Base-by-base conservation (phyloP, 1,140 invertebrate genomes). In the Eufriesea mexicana region DNA sequence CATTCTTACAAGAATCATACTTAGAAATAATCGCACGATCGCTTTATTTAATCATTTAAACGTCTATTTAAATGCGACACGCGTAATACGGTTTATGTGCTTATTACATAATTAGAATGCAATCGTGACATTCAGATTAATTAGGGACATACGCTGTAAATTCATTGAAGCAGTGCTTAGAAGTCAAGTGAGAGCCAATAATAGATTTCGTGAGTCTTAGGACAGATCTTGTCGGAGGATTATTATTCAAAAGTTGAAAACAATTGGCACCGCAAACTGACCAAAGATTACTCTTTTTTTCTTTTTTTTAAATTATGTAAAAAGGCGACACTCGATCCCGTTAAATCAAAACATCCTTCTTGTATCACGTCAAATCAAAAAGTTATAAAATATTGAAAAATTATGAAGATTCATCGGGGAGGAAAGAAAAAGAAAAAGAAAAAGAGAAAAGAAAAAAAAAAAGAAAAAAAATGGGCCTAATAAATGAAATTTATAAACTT, bases 111-210 rank as follows among this genome's bases (percentile, higher is more conserved):
- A 81, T 82, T 82, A 68, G 62, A 81, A 82, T 82, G 79, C 73
- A 82, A 82, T 82, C 72, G 79, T 82, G 79, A 82, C 73, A 82
- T 82, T 82, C 72, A 82, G 79, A 82, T 76, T 82, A 76, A 82
- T 82, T 76, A 82, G 73, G 54, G 79, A 51, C 79, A 55, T 82
- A 76, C 54, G 73, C 73, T 82, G 79, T 76, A 76, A 82, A 82
- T 82, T 68, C 45, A 82, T 82, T 25, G 79, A 82, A 82, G 73
- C 73, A 82, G 79, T 82, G 73, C 79, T 64, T 68, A 57, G 62
- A 75, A 82, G 72, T 75, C 62, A 81, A 81, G 79, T 62, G 49
- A 76, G 25, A 57, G 79, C 73, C 72, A 82, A 82, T 82, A 76
- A 82, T 82, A 67, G 35, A 82, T 76, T 82, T 76, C 23, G 14